Conservation (phyloP, 1,140 invertebrate species). For the Neomicropteryx cornuta region DNA sequence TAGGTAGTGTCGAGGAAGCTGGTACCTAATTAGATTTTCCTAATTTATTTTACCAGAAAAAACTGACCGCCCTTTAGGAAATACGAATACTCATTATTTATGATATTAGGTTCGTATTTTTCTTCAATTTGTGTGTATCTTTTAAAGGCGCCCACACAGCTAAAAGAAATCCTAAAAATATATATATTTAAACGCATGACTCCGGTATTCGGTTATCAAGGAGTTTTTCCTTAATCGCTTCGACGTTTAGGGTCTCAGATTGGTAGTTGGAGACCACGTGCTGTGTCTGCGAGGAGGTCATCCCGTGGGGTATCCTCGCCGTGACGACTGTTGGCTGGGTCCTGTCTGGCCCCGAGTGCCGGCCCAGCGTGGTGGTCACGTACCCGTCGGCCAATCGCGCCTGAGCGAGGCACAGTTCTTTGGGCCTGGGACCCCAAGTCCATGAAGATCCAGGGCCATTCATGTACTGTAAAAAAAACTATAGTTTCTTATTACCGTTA, state of each 20-base stretch:
- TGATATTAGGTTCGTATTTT: too few relatives aligned
- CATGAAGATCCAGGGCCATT: slow-evolving; percentile 36
- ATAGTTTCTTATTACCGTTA: too few relatives aligned
- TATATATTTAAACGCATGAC: slow-evolving; percentile 58
- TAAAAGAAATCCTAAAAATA: too few relatives aligned
- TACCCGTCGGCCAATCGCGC: slow-evolving; percentile 28
- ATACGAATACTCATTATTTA: too few relatives aligned
- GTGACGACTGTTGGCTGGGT: slow-evolving; percentile 2
- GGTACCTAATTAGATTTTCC: too few relatives aligned
- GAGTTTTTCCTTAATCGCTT: slow-evolving; percentile 62
- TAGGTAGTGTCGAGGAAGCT: too few relatives aligned
- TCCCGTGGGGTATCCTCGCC: neutral
- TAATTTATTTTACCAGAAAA: too few relatives aligned
- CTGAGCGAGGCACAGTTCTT: slow-evolving; percentile 20
- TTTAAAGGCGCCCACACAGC: too few relatives aligned
- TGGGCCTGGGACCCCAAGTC: slow-evolving; percentile 32
- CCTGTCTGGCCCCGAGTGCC: slow-evolving; percentile 6
- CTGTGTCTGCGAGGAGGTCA: slow-evolving; percentile 22
- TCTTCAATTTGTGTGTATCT: too few relatives aligned
- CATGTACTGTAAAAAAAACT: slow-evolving; percentile 20
- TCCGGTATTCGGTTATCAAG: slow-evolving; percentile 64
- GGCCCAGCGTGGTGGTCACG: slow-evolving; percentile 22
- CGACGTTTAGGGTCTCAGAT: slow-evolving; percentile 51
- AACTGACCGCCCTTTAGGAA: too few relatives aligned
- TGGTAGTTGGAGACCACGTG: slow-evolving; percentile 22